A percentile compares a stretch with the other conserved stretches of the same genome.
These are phyloP conservation scores for Sisor rabdophorus DNA, from an alignment of 2,113 vertebrate genomes.

Conservation along the genomic window DNA sequence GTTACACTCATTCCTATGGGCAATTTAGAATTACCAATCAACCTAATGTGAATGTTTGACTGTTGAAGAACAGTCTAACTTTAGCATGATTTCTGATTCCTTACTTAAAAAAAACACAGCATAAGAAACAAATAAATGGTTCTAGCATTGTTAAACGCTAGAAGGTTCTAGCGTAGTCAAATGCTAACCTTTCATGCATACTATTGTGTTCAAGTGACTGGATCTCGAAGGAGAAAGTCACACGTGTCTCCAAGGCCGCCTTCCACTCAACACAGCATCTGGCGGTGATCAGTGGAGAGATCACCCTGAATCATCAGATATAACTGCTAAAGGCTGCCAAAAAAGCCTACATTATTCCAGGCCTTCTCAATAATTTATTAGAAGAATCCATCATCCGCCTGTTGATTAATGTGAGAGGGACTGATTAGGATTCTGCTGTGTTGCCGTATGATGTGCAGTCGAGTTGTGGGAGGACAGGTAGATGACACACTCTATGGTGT, in stretches of 20 bases:
- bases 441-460: not conserved
- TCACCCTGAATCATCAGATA: not conserved
- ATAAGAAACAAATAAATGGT: not conserved
- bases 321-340: not conserved
- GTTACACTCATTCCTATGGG: too few species aligned
- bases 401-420: not conserved
- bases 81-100: not conserved
- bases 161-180: not conserved
- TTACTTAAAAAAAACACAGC: not conserved
- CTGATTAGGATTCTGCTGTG: not conserved
- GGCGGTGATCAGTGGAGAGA: not conserved
- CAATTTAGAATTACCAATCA: too few species aligned
- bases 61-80: too few species aligned
- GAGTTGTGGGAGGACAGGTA: not conserved
- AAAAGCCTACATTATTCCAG: not conserved
- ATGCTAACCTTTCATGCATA: not conserved
- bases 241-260: not conserved
- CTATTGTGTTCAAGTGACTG: not conserved
- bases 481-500: not conserved
- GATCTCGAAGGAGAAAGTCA: not conserved
- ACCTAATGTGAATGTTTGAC: too few species aligned
- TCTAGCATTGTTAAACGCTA: not conserved
- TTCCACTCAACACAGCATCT: constrained; percentile 22
- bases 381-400: not conserved
- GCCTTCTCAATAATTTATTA: not conserved